These are phyloP conservation scores for Peromyscus polionotus DNA, from an alignment of 2,113 vertebrate species.

Conservation along the genomic window DNA sequence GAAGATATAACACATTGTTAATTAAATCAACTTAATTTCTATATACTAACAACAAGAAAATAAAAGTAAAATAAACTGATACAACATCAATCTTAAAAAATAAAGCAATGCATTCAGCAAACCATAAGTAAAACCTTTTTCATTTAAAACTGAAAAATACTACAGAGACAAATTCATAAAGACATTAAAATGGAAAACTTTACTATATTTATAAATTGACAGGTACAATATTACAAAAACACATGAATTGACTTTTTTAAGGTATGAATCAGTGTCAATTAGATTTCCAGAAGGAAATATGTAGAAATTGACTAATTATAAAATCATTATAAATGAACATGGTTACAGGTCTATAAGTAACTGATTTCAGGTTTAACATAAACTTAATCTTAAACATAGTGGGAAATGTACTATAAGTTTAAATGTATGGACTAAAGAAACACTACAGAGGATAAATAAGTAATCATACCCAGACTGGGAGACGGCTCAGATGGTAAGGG, in stretches of 20 bases:
- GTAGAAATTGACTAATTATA: background rate
- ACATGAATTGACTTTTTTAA: background rate
- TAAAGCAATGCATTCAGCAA: background rate
- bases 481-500: background rate
- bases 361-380: background rate
- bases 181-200: background rate
- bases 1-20: background rate
- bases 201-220: background rate
- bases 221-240: background rate
- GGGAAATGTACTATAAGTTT: background rate
- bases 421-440: background rate
- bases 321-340: background rate
- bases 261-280: background rate
- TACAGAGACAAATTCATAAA: background rate
- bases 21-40: background rate
- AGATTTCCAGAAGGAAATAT: background rate
- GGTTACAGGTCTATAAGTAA: background rate
- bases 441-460: background rate
- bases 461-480: background rate
- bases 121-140: background rate
- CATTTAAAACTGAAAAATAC: slow-evolving; percentile 5
- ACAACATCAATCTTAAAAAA: background rate
- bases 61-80: background rate
- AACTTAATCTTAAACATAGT: background rate
- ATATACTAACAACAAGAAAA: background rate